Conservation (phyloP, 2,113 vertebrate genomes). For the Oryzias curvinotus region DNA sequence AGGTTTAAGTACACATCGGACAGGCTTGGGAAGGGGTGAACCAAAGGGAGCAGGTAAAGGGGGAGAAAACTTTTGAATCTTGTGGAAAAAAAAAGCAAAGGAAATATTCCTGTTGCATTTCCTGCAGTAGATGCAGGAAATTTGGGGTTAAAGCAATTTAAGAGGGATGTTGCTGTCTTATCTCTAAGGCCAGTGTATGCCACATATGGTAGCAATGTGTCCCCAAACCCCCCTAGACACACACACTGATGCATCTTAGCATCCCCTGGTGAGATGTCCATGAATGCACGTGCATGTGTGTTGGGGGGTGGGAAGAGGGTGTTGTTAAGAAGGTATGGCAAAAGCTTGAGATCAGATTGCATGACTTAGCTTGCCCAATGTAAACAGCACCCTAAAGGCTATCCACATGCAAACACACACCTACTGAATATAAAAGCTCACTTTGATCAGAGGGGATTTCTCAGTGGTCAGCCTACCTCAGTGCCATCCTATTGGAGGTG, state of each 20-base stretch:
- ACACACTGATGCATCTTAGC: conserved; percentile 64
- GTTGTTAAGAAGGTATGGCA: conserved; percentile 21
- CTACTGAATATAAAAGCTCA: conserved; percentile 18
- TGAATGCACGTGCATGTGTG: conserved; percentile 30
- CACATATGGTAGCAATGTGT: conserved; percentile 67
- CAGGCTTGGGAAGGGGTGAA: background rate
- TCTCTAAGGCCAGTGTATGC: too few species aligned
- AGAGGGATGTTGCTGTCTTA: too few species aligned
- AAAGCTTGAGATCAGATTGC: conserved; percentile 64
- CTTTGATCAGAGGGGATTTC: conserved; percentile 45
- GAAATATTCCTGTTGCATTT: background rate
- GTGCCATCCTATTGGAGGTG: conserved; percentile 19
- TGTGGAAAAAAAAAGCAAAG: background rate
- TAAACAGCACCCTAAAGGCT: conserved; percentile 58
- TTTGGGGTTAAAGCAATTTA: too few species aligned
- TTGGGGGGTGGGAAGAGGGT: conserved; percentile 1
- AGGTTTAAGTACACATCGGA: conserved; percentile 36
- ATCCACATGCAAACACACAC: conserved; percentile 13
- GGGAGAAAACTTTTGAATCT: background rate
- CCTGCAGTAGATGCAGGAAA: background rate
- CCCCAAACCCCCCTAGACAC: conserved; percentile 46
- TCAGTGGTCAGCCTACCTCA: conserved; percentile 17
- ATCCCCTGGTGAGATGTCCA: conserved; percentile 58
- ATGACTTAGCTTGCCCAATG: conserved; percentile 65
- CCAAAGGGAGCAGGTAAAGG: conserved; percentile 17